Percentiles rank a stretch among this genome's conserved stretches.
Evolutionary conservation across 2,888 invertebrate species (phyloP).

Genomic region (Macaria liturata): DNA sequence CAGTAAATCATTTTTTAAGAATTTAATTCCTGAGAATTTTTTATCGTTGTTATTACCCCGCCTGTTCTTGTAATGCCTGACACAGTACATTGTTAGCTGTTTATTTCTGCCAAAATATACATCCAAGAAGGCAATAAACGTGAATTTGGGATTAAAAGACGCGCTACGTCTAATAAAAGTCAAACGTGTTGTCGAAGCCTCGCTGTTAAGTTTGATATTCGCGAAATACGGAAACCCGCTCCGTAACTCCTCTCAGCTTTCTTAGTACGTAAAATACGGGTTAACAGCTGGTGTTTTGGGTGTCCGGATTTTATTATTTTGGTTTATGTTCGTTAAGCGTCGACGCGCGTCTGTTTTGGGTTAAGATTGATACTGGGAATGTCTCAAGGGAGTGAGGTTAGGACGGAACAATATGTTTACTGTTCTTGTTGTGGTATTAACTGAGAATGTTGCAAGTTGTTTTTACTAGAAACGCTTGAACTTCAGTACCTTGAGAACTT

Average conservation of each 20-base stretch:
- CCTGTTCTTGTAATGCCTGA: too few species aligned
- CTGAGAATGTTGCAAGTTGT: too few species aligned
- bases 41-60: too few species aligned
- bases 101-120: background rate
- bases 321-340: constrained; percentile 45
- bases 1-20: too few species aligned
- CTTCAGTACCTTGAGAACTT: too few species aligned
- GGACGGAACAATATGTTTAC: constrained; percentile 4
- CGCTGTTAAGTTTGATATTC: constrained; percentile 34
- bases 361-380: constrained; percentile 24
- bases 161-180: constrained; percentile 25
- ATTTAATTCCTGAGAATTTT: too few species aligned
- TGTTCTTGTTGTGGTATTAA: too few species aligned
- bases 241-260: constrained; percentile 32
- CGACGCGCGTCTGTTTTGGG: constrained; percentile 40
- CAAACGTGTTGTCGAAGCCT: constrained; percentile 22
- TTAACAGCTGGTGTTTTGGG: constrained; percentile 51
- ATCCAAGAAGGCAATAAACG: constrained; percentile 12
- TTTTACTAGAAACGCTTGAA: too few species aligned
- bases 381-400: constrained; percentile 4
- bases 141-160: constrained; percentile 12
- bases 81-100: background rate
- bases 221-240: constrained; percentile 27
- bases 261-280: constrained; percentile 54
- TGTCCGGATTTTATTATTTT: constrained; percentile 54